Conservation (phyloP, 2,113 vertebrate genomes). For the Rhabdornis inornatus region DNA sequence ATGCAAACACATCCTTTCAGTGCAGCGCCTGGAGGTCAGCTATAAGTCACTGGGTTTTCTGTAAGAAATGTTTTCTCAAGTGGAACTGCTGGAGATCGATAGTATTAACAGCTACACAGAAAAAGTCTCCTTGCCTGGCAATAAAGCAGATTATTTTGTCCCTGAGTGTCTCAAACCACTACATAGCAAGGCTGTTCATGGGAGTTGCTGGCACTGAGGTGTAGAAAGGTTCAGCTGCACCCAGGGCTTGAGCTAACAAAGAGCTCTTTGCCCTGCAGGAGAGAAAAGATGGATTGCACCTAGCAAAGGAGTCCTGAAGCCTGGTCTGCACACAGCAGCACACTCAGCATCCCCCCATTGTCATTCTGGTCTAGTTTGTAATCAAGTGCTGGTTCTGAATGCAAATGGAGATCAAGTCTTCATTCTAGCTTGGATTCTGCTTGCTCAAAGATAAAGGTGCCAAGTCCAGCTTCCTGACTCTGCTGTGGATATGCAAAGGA, state of each 20-base stretch:
- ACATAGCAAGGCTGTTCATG: not conserved
- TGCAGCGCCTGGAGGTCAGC: not conserved
- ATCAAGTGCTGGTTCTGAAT: not conserved
- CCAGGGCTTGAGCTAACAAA: not conserved
- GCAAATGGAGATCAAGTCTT: not conserved
- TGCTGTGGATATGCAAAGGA: not conserved
- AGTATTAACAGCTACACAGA: not conserved
- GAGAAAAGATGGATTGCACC: not conserved
- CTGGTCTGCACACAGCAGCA: not conserved
- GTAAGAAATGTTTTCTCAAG: not conserved
- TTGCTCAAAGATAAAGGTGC: not conserved
- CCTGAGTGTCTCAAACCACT: not conserved
- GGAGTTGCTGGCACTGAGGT: not conserved
- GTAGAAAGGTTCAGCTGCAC: not conserved
- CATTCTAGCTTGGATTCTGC: not conserved
- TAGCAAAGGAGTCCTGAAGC: not conserved
- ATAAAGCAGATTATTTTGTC: not conserved
- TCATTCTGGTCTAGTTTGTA: not conserved
- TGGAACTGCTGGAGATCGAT: not conserved
- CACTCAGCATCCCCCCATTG: not conserved
- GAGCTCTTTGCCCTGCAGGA: not conserved
- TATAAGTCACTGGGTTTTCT: not conserved
- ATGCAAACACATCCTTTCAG: not conserved
- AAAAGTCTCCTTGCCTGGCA: not conserved
- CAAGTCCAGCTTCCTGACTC: slow-evolving; percentile 10